These are phyloP conservation scores for Epinephelus malabaricus DNA, from an alignment of 2,797 vertebrate species.

Conservation along the genomic window DNA sequence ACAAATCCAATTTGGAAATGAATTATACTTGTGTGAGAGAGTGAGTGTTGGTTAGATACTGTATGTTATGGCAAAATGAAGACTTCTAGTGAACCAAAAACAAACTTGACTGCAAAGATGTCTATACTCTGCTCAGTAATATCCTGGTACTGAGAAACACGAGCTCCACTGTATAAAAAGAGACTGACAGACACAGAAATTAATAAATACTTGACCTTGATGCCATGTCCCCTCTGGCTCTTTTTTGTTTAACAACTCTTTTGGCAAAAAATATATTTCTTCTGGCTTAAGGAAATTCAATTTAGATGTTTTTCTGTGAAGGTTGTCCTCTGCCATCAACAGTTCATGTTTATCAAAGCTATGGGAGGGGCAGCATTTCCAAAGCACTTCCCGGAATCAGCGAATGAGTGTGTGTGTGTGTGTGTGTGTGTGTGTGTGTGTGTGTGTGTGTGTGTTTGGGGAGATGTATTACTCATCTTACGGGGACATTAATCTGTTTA, in stretches of 20 bases:
- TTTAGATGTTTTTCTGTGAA: constrained; percentile 10
- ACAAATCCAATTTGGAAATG: background rate
- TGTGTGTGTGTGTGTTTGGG: constrained; percentile 19
- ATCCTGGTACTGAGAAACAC: background rate
- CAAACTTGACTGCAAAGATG: background rate
- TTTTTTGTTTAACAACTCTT: background rate
- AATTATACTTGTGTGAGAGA: background rate
- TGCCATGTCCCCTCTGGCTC: too few relatives aligned
- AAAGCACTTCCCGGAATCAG: constrained; percentile 60
- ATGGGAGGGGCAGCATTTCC: constrained; percentile 41
- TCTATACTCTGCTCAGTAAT: background rate
- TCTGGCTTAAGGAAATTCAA: background rate
- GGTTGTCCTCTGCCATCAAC: constrained; percentile 27
- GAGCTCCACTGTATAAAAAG: background rate
- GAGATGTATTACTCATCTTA: too few relatives aligned
- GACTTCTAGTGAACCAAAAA: background rate
- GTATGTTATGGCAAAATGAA: background rate
- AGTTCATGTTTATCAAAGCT: constrained; percentile 23
- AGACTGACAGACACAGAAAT: background rate
- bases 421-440: constrained; percentile 6
- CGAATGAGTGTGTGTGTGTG: background rate
- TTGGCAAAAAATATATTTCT: background rate
- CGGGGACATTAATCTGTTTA: too few relatives aligned
- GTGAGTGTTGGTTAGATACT: constrained; percentile 2
- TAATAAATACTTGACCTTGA: too few relatives aligned